Conservation (phyloP, 2,113 vertebrate species). For the Orcinus orca region DNA sequence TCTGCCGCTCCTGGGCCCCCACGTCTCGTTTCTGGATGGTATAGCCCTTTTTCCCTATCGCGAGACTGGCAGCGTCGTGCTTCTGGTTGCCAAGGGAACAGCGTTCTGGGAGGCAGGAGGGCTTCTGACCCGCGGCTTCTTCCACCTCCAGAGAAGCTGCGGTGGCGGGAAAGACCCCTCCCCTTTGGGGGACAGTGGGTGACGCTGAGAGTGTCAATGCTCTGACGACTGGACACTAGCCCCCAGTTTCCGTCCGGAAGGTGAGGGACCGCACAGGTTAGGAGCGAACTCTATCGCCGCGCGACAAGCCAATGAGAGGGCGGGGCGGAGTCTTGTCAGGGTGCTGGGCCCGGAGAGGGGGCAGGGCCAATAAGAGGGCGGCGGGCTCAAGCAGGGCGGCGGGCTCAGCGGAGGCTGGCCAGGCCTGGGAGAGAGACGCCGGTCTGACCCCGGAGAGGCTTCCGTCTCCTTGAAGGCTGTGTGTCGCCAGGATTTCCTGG, state of each 20-base stretch:
- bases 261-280: background rate
- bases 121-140: fast-evolving
- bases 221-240: background rate
- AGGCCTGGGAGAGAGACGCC: fast-evolving
- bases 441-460: fast-evolving
- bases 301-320: fast-evolving
- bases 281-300: background rate
- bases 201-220: background rate
- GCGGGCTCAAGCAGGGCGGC: no score
- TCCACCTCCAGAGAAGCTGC: background rate
- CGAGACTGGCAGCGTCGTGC: conserved; percentile 25
- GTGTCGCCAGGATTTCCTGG: background rate
- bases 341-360: background rate
- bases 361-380: no score
- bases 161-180: background rate
- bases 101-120: fast-evolving
- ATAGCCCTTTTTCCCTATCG: background rate
- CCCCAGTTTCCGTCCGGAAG: background rate
- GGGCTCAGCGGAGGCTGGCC: background rate
- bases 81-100: conserved; percentile 60
- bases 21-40: fast-evolving
- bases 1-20: fast-evolving
- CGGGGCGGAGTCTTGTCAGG: background rate
- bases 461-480: fast-evolving
- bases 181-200: background rate